A percentile compares a stretch with the other conserved stretches of the same genome.
These are phyloP conservation scores for Lepidurus packardi DNA, from an alignment of 1,140 invertebrate genomes.

Conservation along the genomic window DNA sequence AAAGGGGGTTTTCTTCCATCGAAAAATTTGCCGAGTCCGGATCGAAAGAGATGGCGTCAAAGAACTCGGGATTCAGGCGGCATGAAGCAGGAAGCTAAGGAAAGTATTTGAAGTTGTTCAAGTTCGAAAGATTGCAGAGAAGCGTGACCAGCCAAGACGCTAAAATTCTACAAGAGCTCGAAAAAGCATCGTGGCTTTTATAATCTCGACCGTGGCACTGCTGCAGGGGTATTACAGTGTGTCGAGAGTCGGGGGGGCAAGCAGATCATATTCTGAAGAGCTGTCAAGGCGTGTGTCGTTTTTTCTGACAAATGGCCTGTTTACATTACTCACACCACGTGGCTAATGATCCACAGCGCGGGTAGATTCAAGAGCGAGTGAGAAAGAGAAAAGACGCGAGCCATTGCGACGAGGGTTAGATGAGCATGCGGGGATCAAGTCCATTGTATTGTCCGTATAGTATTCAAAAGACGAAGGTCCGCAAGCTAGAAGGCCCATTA, in stretches of 20 bases:
- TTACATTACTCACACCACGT: constrained; percentile 22
- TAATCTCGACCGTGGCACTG: neutral
- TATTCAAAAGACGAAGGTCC: neutral
- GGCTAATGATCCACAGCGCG: constrained; percentile 11
- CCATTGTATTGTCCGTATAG: neutral
- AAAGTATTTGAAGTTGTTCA: neutral
- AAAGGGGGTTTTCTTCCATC: constrained; percentile 6
- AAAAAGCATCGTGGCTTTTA: neutral
- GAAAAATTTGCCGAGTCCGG: neutral
- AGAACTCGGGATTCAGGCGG: neutral
- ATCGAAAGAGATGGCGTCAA: neutral
- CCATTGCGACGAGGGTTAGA: constrained; percentile 11
- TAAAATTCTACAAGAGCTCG: neutral
- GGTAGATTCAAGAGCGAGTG: neutral
- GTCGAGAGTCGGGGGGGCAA: neutral
- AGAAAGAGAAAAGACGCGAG: neutral
- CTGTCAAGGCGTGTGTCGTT: constrained; percentile 2
- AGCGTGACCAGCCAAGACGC: neutral
- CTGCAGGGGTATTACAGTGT: neutral
- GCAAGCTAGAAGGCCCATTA: constrained; percentile 11
- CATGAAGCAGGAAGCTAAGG: neutral
- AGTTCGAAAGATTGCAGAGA: neutral
- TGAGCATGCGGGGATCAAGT: constrained; percentile 3
- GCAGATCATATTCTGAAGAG: neutral
- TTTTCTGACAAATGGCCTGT: constrained; percentile 13